A percentile compares a stretch with the other conserved stretches of the same genome.
Evolutionary conservation across 2,797 vertebrate genomes (phyloP).

Genomic region (Thamnophis elegans): DNA sequence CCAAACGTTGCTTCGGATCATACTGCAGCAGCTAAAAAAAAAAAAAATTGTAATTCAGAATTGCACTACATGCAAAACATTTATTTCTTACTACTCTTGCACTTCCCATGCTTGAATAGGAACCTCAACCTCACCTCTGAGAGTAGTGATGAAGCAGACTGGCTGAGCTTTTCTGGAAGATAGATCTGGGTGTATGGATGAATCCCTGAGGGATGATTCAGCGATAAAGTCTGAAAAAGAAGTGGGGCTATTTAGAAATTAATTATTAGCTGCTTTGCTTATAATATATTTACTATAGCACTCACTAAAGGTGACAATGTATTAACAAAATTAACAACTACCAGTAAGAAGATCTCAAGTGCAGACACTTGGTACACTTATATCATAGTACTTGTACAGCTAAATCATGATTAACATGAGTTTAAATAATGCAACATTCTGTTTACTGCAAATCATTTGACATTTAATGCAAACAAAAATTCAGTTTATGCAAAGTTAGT

Average conservation of each 20-base stretch:
- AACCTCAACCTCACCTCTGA: slow-evolving; percentile 84
- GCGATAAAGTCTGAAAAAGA: slow-evolving; percentile 82
- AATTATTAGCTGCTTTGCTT: background rate
- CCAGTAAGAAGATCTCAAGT: background rate
- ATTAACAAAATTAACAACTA: background rate
- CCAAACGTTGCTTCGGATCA: slow-evolving; percentile 84
- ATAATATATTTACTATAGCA: background rate
- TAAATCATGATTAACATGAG: background rate
- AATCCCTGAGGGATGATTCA: slow-evolving; percentile 90
- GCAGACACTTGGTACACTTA: background rate
- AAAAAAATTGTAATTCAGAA: background rate
- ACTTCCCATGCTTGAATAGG: background rate
- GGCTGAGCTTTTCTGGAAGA: slow-evolving; percentile 86
- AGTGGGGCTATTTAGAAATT: background rate
- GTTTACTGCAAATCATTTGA: background rate
- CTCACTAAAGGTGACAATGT: background rate
- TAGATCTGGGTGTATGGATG: slow-evolving; percentile 89
- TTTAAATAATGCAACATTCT: background rate
- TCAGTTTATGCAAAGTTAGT: background rate
- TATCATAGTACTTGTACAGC: background rate
- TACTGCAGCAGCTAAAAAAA: slow-evolving; percentile 85
- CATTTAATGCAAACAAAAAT: background rate
- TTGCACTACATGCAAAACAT: background rate
- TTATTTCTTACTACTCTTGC: rapidly evolving
- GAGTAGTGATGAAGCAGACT: slow-evolving; percentile 85